Conservation (phyloP, 2,113 vertebrate species). For the Poeciliopsis retropinna region DNA sequence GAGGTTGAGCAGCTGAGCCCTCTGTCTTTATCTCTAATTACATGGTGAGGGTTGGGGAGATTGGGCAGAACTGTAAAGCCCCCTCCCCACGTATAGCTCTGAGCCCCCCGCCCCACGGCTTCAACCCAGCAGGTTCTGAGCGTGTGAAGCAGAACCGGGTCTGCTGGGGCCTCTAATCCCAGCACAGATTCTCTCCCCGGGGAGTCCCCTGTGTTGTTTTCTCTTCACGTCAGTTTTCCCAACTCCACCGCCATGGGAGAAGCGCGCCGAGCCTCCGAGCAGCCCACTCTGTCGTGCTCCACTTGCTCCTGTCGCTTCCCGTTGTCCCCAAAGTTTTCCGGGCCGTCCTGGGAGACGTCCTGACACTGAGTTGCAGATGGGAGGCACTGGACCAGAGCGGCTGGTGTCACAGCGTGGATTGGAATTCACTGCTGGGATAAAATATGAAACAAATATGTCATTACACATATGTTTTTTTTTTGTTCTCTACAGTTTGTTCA, state of each 20-base stretch:
- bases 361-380: conserved; percentile 80
- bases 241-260: conserved; percentile 54
- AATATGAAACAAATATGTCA: conserved; percentile 77
- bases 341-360: conserved; percentile 75
- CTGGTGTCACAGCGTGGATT: conserved; percentile 75
- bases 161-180: conserved; percentile 66
- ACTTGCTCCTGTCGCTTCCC: conserved; percentile 76
- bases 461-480: conserved; percentile 57
- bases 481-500: conserved; percentile 64
- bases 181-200: conserved; percentile 60
- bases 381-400: conserved; percentile 73
- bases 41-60: conserved; percentile 68
- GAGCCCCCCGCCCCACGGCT: not conserved
- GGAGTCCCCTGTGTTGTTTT: conserved; percentile 42
- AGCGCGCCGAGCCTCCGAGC: conserved; percentile 51
- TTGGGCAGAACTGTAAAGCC: conserved; percentile 63
- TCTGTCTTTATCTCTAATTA: conserved; percentile 79
- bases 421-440: conserved; percentile 75
- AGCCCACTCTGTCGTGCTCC: conserved; percentile 78
- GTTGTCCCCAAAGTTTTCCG: conserved; percentile 64
- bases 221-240: conserved; percentile 45
- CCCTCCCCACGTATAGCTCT: conserved; percentile 34
- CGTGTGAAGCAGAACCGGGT: conserved; percentile 67
- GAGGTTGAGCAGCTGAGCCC: conserved; percentile 71
- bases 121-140: conserved; percentile 46